Conservation (phyloP, 1,140 invertebrate species). For the Drosophila micromelanica region DNA sequence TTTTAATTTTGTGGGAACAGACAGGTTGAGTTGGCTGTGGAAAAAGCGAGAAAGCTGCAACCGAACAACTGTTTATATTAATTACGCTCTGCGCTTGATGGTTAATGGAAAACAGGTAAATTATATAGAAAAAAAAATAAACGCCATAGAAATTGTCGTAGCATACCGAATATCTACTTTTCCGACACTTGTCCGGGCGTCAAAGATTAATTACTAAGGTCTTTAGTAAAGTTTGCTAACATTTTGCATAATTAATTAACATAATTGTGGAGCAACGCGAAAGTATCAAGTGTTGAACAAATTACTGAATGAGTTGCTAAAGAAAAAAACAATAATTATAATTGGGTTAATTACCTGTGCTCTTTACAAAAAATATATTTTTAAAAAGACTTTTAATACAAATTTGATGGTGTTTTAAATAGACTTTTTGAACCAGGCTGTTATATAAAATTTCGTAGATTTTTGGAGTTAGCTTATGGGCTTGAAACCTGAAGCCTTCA, state of each 20-base stretch:
- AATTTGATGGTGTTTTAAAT: no score
- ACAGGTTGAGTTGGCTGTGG: not conserved
- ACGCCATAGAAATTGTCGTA: not conserved
- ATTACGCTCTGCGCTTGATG: constrained; percentile 27
- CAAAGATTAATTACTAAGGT: constrained; percentile 44
- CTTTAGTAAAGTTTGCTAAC: constrained; percentile 35
- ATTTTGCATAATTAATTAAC: constrained; percentile 31
- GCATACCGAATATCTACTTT: constrained; percentile 7
- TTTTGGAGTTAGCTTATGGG: no score
- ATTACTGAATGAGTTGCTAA: not conserved
- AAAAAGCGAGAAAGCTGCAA: not conserved
- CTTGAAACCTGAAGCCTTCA: no score
- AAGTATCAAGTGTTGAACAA: constrained; percentile 8
- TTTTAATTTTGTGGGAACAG: constrained; percentile 6
- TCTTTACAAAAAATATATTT: not conserved
- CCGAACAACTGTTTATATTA: constrained; percentile 28
- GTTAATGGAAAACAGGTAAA: constrained; percentile 20
- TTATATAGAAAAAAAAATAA: not conserved
- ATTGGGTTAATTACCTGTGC: constrained; percentile 19
- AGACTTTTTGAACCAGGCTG: no score
- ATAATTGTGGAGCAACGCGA: not conserved
- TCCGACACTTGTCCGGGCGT: constrained; percentile 15
- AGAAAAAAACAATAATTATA: not conserved
- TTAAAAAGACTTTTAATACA: no score
- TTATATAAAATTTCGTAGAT: no score